phyloP scores from a whole-genome alignment of 2,797 vertebrate genomes.

The Hypotaenidia okinawae region DNA sequence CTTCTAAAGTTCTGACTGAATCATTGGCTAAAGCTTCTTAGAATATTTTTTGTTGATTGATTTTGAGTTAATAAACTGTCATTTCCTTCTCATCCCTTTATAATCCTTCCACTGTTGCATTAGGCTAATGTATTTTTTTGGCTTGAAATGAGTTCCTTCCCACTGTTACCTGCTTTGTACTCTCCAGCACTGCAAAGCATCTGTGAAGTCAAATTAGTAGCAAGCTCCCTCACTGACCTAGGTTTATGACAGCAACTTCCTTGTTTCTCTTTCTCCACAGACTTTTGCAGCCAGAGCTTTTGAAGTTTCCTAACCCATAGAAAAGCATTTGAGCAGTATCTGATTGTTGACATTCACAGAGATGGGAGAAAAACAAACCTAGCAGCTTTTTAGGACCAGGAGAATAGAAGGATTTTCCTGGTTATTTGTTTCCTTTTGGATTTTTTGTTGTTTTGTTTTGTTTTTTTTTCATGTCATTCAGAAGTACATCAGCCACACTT shows the following conservation, averaged over 20 bases:
- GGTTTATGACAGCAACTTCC: background rate
- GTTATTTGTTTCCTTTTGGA: too few relatives aligned
- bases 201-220: background rate
- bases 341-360: background rate
- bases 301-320: background rate
- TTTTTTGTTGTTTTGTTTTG: too few relatives aligned
- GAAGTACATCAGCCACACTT: background rate
- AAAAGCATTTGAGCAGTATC: background rate
- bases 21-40: background rate
- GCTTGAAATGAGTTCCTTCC: background rate
- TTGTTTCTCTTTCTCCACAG: background rate
- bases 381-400: background rate
- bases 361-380: background rate
- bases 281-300: background rate
- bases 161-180: background rate
- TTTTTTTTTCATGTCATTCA: fast-evolving
- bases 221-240: background rate
- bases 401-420: fast-evolving
- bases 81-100: background rate
- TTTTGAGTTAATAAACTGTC: background rate
- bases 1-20: background rate
- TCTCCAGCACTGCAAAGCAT: background rate
- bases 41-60: background rate
- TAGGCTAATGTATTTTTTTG: background rate
- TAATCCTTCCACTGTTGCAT: background rate